phyloP scores from a whole-genome alignment of 1,140 invertebrate species.

The Meloidogyne exigua region DNA sequence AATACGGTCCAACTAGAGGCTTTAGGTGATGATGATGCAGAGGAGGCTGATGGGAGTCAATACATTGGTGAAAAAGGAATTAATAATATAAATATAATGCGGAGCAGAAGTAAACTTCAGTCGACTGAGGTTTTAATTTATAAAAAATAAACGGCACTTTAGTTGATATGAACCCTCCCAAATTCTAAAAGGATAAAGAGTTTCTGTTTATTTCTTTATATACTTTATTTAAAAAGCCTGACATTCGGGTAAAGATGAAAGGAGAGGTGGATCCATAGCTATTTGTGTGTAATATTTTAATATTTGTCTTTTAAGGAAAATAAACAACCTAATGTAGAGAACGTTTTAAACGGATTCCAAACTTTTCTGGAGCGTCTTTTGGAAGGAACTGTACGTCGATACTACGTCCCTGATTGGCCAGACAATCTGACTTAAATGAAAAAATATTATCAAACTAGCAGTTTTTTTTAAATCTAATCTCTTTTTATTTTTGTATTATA shows the following conservation, averaged over 20 bases:
- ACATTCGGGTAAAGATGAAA: too few species aligned
- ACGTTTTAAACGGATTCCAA: constrained; percentile 83
- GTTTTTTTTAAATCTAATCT: too few species aligned
- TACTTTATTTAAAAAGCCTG: too few species aligned
- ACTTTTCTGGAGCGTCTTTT: constrained; percentile 94
- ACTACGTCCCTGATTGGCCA: constrained; percentile 95
- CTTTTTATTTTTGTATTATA: too few species aligned
- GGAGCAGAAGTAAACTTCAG: not conserved
- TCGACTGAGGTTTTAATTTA: constrained; percentile 52
- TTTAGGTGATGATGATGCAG: constrained; percentile 40
- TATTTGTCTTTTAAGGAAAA: not conserved
- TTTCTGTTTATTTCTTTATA: too few species aligned
- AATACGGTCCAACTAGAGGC: constrained; percentile 45
- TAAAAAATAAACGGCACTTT: constrained; percentile 8
- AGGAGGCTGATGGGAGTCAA: constrained; percentile 11
- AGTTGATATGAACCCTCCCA: not conserved
- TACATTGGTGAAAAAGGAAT: not conserved
- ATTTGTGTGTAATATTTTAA: too few species aligned
- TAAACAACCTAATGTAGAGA: constrained; percentile 67
- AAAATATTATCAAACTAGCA: too few species aligned
- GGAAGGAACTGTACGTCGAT: constrained; percentile 87
- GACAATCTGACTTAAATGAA: constrained; percentile 52
- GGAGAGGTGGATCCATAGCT: too few species aligned
- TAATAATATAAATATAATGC: not conserved
- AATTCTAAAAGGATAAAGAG: too few species aligned